A percentile compares a stretch with the other conserved stretches of the same genome.
These are phyloP conservation scores for Setophaga kirtlandii DNA, from an alignment of 2,113 vertebrate species.

Conservation along the genomic window DNA sequence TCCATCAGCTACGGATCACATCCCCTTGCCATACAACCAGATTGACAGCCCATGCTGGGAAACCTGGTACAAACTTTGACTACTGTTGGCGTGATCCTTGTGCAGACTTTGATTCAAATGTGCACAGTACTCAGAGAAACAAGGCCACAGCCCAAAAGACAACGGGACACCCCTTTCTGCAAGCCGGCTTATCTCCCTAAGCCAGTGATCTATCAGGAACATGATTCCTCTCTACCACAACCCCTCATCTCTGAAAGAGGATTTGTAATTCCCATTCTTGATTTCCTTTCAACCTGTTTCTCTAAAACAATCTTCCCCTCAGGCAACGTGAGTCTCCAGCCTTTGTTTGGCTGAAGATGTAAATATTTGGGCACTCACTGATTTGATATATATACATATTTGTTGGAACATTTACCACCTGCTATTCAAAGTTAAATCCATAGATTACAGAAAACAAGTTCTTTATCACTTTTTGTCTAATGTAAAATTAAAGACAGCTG, in stretches of 20 bases:
- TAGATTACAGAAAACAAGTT: conserved; percentile 70
- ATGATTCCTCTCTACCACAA: background rate
- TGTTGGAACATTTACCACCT: conserved; percentile 74
- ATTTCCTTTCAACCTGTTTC: conserved; percentile 68
- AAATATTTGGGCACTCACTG: conserved; percentile 73
- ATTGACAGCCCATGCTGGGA: conserved; percentile 55
- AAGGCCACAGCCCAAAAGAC: background rate
- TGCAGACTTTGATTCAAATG: conserved; percentile 21
- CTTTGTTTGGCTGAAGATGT: conserved; percentile 72
- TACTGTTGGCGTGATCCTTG: conserved; percentile 27
- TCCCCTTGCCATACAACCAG: conserved; percentile 10
- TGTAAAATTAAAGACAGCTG: conserved; percentile 68
- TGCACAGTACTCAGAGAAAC: background rate
- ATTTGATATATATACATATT: conserved; percentile 72
- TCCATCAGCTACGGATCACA: conserved; percentile 29
- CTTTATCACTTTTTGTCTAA: conserved; percentile 69
- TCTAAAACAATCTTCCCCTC: conserved; percentile 64
- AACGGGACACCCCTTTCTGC: background rate
- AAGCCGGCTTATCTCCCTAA: background rate
- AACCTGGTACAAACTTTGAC: conserved; percentile 35
- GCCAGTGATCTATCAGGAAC: conserved; percentile 23
- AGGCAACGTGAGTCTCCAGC: conserved; percentile 69
- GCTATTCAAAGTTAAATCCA: conserved; percentile 73
- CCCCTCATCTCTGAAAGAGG: conserved; percentile 6
- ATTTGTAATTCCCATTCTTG: conserved; percentile 33